phyloP scores from a whole-genome alignment of 2,113 vertebrate species.

The Solea senegalensis region DNA sequence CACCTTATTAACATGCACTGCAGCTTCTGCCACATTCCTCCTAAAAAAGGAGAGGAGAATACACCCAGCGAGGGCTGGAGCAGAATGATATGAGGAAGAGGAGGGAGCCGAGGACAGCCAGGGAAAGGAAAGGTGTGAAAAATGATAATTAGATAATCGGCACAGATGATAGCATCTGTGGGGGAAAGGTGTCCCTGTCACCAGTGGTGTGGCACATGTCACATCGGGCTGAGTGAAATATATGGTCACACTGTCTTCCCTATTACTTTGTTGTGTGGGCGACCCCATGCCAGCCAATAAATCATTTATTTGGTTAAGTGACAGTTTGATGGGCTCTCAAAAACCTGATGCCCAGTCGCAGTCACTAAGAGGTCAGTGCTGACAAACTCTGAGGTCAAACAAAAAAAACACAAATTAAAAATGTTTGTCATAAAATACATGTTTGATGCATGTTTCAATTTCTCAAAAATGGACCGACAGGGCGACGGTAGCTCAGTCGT shows the following conservation, averaged over 20 bases:
- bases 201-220: conserved; percentile 27
- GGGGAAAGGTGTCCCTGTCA: conserved; percentile 19
- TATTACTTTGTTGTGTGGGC: background rate
- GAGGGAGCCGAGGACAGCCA: conserved; percentile 5
- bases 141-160: conserved; percentile 26
- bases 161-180: conserved; percentile 16
- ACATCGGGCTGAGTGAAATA: conserved; percentile 16
- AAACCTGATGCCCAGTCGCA: conserved; percentile 8
- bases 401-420: background rate
- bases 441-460: no score
- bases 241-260: conserved; percentile 15
- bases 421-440: background rate
- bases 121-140: background rate
- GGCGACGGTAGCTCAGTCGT: no score
- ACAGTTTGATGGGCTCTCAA: conserved; percentile 17
- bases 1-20: conserved; percentile 74
- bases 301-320: conserved; percentile 15
- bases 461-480: no score
- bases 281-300: conserved; percentile 13
- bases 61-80: background rate
- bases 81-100: background rate
- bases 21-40: conserved; percentile 56
- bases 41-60: conserved; percentile 14
- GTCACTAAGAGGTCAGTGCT: background rate
- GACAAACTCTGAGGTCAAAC: conserved; percentile 1